Evolutionary conservation across 1,140 invertebrate species (phyloP), one percentile per base, ranked within the genome.

Genomic region (Pristionchus pacificus): DNA sequence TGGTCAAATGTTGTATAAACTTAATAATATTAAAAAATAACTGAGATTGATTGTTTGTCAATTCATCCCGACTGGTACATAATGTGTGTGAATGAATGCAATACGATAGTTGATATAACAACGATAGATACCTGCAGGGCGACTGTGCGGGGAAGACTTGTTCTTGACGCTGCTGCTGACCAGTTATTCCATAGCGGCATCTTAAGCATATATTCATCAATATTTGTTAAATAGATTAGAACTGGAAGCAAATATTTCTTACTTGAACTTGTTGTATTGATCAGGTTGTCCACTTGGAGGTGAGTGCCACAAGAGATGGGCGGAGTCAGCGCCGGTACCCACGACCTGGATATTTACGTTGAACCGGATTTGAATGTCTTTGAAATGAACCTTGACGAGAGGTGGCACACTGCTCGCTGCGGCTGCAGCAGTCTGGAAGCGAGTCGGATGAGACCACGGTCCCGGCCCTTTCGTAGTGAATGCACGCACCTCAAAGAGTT

Each of bases 261-360:
- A 83, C 30, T 73, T 68, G 72, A 79, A 83, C 65, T 84, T 83
- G 64, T 84, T 80, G 49, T 68, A 75, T 57, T 84, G 78, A 58
- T 74, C 77, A 29, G 75, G 71, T 27, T 70, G 76, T 10, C 67
- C 32, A 31, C 68, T 19, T 49, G 38, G 71, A 19, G 73, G 79
- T 25, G 79, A 83, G 59, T 83, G 82, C 81, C 81, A 83, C 15
- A 83, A 70, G 32, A 83, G 65, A 60, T 84, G 80, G 30, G 82
- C 80, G 29, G 81, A 75, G 65, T 77, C 71, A 15, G 72, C 63
- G 28, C 80, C 80, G 24, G 77, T 83, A 33, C 81, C 61, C 68
- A 82, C 68, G n/a, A 83, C 78, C 32, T n/a, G n/a, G n/a, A n/a
- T n/a, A n/a, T n/a, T n/a, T n/a, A n/a, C n/a, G n/a, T n/a, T n/a